Percentiles rank a stretch among this genome's conserved stretches.
These are phyloP conservation scores for Palaemon carinicauda DNA, from an alignment of 1,140 invertebrate genomes.

Conservation along the genomic window DNA sequence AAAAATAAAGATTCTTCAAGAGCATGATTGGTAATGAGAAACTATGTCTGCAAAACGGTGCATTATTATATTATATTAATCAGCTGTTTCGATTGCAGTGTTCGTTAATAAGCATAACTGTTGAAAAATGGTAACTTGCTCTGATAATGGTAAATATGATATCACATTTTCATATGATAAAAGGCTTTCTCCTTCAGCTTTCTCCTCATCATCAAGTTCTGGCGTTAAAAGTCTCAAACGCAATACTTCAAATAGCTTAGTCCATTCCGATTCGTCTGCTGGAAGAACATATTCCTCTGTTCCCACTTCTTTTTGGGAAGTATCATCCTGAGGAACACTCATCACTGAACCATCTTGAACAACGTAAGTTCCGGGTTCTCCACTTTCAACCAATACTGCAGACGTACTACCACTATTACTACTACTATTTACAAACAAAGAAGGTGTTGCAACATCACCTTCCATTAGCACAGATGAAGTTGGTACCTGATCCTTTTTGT, in stretches of 20 bases:
- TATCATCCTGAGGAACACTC: neutral
- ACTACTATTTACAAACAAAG: slow-evolving; percentile 26
- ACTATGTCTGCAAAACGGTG: neutral
- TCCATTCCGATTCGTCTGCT: slow-evolving; percentile 58
- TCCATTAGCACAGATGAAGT: neutral
- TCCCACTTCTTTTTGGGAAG: slow-evolving; percentile 4
- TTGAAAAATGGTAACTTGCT: slow-evolving; percentile 59
- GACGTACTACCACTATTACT: neutral
- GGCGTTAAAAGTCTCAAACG: slow-evolving; percentile 22
- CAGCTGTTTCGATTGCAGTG: slow-evolving; percentile 49
- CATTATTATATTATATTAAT: neutral
- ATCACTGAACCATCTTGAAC: slow-evolving; percentile 35
- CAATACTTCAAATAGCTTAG: slow-evolving; percentile 56
- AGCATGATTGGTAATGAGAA: neutral
- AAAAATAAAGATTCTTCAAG: too few relatives aligned
- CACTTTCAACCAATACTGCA: slow-evolving; percentile 37
- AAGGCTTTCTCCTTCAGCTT: slow-evolving; percentile 42
- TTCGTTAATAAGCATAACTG: slow-evolving; percentile 54
- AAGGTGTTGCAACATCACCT: neutral
- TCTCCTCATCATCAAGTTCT: slow-evolving; percentile 44
- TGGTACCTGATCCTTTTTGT: neutral
- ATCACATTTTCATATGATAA: slow-evolving; percentile 53
- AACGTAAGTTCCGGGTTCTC: slow-evolving; percentile 37
- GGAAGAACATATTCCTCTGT: slow-evolving; percentile 58
- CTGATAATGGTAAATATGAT: slow-evolving; percentile 38